Evolutionary conservation across 2,113 vertebrate species (phyloP).

Genomic region (Phaethornis superciliosus): DNA sequence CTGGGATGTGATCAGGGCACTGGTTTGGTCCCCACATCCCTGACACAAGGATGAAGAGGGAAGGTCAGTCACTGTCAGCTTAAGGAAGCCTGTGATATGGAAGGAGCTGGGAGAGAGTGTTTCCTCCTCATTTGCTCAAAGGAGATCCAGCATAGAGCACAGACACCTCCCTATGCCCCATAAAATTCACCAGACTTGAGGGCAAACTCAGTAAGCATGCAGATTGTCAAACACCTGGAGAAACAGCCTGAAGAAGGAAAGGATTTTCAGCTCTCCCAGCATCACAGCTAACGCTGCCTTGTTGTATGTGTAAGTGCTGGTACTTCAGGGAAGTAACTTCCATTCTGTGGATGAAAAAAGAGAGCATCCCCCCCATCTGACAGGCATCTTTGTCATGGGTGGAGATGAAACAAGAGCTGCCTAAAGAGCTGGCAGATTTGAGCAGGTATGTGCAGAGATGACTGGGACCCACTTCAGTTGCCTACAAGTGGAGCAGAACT

Average conservation of each 20-base stretch:
- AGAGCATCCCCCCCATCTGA: not conserved
- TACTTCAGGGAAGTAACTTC: not conserved
- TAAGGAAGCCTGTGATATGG: not conserved
- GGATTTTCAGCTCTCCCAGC: not conserved
- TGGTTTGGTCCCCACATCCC: not conserved
- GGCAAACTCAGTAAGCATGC: not conserved
- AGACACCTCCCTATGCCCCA: not conserved
- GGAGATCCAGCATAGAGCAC: not conserved
- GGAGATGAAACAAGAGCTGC: not conserved
- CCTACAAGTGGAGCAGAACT: not conserved
- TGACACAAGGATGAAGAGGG: not conserved
- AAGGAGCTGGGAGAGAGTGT: not conserved
- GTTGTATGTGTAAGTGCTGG: not conserved
- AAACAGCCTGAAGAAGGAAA: not conserved
- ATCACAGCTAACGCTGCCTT: not conserved
- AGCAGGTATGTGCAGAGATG: not conserved
- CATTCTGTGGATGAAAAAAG: not conserved
- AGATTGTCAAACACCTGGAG: constrained; percentile 27
- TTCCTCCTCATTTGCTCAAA: not conserved
- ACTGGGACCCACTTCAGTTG: not conserved
- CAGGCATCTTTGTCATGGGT: fast-evolving
- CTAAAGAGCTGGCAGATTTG: not conserved
- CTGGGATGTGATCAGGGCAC: not conserved
- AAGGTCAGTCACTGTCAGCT: not conserved
- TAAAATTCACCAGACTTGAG: not conserved